Evolutionary conservation across 1,140 invertebrate genomes (phyloP), one percentile per base, ranked within the genome.

Genomic region (Drosophila sproati): DNA sequence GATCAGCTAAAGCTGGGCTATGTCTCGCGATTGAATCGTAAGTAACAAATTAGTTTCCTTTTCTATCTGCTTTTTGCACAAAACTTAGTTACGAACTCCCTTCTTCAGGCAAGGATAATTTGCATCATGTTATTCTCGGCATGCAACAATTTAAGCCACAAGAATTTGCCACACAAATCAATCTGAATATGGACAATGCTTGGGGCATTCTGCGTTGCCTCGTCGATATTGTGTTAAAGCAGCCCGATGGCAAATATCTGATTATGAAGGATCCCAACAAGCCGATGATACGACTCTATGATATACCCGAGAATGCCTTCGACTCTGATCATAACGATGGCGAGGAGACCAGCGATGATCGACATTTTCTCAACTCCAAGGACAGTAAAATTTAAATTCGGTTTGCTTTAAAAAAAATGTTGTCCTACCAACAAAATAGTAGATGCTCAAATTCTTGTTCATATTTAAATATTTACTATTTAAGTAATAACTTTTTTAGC

Each of bases 231-330:
- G 98, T 98, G 82, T 98, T 99, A 96, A 98, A 98, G 92, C 97
- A 99, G 90, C 97, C 98, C 77, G 98, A 99, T 92, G 99, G 99
- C 73, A 97, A 97, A 93, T 99, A 99, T 93, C 94, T 99, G 61
- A 98, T 99, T 57, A 98, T 99, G 97, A 99, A 99, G 93, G 99
- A 99, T 94, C 99, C 99, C 0, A 99, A 99, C 93, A 99, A 99
- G 95, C 97, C 97, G 2, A 96, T 99, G 94, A 98, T 99, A 78
- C 95, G 98, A 67, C 94, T 99, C 48, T 99, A 99, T 87, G 98
- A 99, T 93, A 98, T 99, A 88, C 98, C 98, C 29, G 98, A 99
- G 93, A 98, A 98, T 91, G 98, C 98, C 0, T 99, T 99, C 93
- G 98, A 99, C 89, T 98, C 97, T 7, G 98, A 99, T 86, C 97